Conservation (phyloP, 2,888 invertebrate genomes). For the Chouioia cunea region DNA sequence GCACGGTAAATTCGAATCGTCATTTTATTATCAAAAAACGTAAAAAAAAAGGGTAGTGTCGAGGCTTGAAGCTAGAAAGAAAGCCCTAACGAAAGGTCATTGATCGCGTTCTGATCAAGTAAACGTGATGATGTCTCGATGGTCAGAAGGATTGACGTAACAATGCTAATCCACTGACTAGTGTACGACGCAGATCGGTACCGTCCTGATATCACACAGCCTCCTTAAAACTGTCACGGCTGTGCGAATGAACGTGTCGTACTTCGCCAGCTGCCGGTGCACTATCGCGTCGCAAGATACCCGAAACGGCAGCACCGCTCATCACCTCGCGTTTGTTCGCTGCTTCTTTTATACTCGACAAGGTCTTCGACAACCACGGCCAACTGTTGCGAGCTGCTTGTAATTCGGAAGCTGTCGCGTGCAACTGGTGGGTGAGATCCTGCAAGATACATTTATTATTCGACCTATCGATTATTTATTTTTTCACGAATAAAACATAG, state of each 20-base stretch:
- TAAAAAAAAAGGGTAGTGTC: neutral
- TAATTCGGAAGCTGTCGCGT: slow-evolving; percentile 84
- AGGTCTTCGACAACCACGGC: slow-evolving; percentile 95
- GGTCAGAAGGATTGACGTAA: slow-evolving; percentile 25
- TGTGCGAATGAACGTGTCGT: slow-evolving; percentile 63
- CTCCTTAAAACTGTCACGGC: slow-evolving; percentile 64
- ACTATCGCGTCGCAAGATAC: slow-evolving; percentile 68
- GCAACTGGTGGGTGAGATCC: slow-evolving; percentile 92
- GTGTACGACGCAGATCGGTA: slow-evolving; percentile 19
- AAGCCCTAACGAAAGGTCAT: neutral
- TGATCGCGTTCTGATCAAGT: slow-evolving; percentile 4
- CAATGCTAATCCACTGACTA: slow-evolving; percentile 43
- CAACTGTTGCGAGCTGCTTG: slow-evolving; percentile 80
- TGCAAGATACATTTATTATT: slow-evolving; percentile 59
- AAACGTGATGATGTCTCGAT: neutral
- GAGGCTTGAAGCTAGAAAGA: slow-evolving; percentile 10
- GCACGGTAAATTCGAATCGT: too few species aligned
- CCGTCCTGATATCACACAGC: slow-evolving; percentile 57
- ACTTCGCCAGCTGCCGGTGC: slow-evolving; percentile 66
- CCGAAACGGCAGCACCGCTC: slow-evolving; percentile 48
- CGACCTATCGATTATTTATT: neutral
- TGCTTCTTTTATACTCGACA: slow-evolving; percentile 82
- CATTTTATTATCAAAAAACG: neutral
- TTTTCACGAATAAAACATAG: neutral
- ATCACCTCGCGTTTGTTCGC: slow-evolving; percentile 73